These are phyloP conservation scores for Cantharis rufa DNA, from an alignment of 2,888 invertebrate species.

Conservation along the genomic window DNA sequence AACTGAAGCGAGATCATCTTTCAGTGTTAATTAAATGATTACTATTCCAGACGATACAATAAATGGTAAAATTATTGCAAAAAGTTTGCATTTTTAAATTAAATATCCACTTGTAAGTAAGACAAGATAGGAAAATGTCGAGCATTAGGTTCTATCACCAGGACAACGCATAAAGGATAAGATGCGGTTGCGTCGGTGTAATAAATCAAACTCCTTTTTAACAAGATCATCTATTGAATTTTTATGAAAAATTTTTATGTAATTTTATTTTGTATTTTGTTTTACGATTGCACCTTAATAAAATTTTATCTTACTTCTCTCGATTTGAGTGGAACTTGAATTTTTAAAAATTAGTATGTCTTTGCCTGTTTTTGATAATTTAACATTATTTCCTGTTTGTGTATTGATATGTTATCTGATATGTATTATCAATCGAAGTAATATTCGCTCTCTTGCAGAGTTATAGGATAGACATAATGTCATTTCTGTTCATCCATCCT, in stretches of 20 bases:
- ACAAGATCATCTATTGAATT: slow-evolving; percentile 36
- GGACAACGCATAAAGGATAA: slow-evolving; percentile 30
- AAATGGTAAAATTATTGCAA: too few species aligned
- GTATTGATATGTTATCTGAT: background rate
- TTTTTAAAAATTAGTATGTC: background rate
- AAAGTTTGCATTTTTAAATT: background rate
- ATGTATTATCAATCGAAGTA: too few species aligned
- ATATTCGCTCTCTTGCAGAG: too few species aligned
- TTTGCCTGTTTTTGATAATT: background rate
- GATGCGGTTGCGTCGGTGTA: slow-evolving; percentile 32
- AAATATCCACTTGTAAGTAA: background rate
- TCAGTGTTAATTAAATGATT: too few species aligned
- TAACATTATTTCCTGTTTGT: background rate
- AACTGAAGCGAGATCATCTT: too few species aligned
- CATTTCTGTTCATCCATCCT: too few species aligned
- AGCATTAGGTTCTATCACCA: slow-evolving; percentile 29
- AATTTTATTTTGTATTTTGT: slow-evolving; percentile 16
- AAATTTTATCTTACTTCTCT: background rate
- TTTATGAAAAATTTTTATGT: slow-evolving; percentile 29
- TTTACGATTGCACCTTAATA: background rate
- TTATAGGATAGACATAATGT: too few species aligned
- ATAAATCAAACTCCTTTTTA: slow-evolving; percentile 36
- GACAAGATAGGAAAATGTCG: background rate
- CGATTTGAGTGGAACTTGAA: background rate
- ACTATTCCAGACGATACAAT: too few species aligned